These are phyloP conservation scores for Calidris pugnax DNA, from an alignment of 2,113 vertebrate genomes.

Conservation along the genomic window DNA sequence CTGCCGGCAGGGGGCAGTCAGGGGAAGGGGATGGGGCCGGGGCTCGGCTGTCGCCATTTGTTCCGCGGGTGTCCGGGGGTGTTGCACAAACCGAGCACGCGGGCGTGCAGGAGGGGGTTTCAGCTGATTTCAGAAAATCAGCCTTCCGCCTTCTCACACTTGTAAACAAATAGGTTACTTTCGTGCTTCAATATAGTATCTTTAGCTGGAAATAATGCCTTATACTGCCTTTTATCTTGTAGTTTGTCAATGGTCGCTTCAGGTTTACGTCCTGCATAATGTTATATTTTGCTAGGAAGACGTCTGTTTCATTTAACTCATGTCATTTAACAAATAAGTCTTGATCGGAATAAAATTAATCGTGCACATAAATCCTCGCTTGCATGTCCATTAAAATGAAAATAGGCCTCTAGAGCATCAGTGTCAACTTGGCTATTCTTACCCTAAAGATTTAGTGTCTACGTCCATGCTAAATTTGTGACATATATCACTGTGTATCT, in stretches of 20 bases:
- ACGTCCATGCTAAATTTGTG: background rate
- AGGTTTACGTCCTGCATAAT: accelerated
- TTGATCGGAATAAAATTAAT: background rate
- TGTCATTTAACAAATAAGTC: background rate
- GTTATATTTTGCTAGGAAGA: background rate
- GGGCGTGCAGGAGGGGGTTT: too few species aligned
- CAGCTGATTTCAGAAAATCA: background rate
- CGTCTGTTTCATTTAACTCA: background rate
- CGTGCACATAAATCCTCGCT: background rate
- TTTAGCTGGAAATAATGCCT: background rate
- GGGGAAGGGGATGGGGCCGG: background rate
- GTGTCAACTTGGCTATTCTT: background rate
- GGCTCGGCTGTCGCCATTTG: background rate
- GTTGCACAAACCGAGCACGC: accelerated
- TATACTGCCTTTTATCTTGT: too few species aligned
- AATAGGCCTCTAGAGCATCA: background rate
- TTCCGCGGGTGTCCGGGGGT: accelerated
- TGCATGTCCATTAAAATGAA: background rate
- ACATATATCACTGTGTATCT: background rate
- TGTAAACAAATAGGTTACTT: background rate
- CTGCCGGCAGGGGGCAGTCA: slow-evolving; percentile 50
- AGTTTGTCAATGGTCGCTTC: background rate
- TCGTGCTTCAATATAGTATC: background rate
- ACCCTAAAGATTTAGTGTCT: background rate
- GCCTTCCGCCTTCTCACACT: background rate